Evolutionary conservation across 2,113 vertebrate genomes (phyloP).

Genomic region (Gymnobelideus leadbeateri): DNA sequence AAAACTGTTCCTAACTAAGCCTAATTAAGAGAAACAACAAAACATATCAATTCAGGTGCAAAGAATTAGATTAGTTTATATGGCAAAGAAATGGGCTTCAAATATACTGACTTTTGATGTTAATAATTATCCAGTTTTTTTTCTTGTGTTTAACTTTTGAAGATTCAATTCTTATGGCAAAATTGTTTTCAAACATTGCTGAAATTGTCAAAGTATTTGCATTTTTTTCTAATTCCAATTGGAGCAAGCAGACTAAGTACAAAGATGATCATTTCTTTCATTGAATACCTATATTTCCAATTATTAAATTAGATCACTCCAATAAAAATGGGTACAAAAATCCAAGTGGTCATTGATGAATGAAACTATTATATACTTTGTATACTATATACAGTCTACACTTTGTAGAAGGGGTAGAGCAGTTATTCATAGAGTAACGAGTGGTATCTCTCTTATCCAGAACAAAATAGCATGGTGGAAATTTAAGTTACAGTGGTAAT

Average conservation of each 20-base stretch:
- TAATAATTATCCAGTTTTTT: background rate
- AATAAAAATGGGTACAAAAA: background rate
- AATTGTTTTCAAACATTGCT: background rate
- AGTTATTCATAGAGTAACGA: too few species aligned
- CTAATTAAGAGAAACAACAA: background rate
- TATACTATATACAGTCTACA: too few species aligned
- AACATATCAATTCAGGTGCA: background rate
- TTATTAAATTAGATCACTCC: background rate
- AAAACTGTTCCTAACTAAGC: background rate
- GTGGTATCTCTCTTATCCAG: too few species aligned
- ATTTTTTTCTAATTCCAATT: background rate
- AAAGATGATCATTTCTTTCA: background rate
- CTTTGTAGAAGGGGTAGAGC: too few species aligned
- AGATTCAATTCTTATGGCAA: constrained; percentile 21
- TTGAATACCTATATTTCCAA: background rate
- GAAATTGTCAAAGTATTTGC: constrained; percentile 8
- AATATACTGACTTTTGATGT: background rate
- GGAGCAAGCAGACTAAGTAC: background rate
- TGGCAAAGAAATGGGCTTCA: background rate
- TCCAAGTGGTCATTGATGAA: background rate
- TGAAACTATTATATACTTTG: too few species aligned
- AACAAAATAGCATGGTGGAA: background rate
- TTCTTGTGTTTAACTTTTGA: background rate
- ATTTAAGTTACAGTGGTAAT: background rate
- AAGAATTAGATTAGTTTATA: background rate